Evolutionary conservation across 1,140 invertebrate genomes (phyloP).

Genomic region (Triops longicaudatus): DNA sequence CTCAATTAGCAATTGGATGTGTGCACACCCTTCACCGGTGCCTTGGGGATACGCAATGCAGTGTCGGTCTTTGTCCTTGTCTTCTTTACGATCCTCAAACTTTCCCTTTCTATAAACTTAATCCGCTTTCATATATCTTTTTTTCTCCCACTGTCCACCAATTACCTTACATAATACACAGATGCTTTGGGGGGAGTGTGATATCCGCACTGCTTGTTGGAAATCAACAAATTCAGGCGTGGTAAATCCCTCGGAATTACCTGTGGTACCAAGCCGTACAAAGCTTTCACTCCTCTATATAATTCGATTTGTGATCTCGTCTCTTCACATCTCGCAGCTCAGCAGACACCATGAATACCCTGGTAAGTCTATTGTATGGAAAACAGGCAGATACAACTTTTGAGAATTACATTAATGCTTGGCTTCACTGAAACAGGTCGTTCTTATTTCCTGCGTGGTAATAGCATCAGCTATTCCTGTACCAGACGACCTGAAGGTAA

Average conservation of each 20-base stretch:
- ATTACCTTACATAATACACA: neutral
- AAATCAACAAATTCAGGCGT: neutral
- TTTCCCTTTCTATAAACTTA: constrained; percentile 2
- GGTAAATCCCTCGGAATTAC: neutral
- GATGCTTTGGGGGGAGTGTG: neutral
- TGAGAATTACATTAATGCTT: neutral
- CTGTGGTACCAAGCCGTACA: neutral
- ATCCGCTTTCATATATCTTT: neutral
- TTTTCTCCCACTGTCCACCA: neutral
- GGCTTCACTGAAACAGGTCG: neutral
- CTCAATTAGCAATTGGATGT: neutral
- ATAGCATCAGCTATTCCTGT: neutral
- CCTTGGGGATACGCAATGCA: neutral
- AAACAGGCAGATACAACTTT: neutral
- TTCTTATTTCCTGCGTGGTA: neutral
- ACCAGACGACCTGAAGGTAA: constrained; percentile 1
- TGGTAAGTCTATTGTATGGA: neutral
- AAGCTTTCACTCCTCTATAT: neutral
- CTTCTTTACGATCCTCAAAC: neutral
- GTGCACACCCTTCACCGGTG: neutral
- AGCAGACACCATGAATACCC: neutral
- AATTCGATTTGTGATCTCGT: neutral
- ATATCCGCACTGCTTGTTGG: neutral
- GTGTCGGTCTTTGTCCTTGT: neutral
- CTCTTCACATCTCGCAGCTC: neutral